Evolutionary conservation across 2,888 invertebrate species (phyloP).

Genomic region (Brassicogethes aeneus): DNA sequence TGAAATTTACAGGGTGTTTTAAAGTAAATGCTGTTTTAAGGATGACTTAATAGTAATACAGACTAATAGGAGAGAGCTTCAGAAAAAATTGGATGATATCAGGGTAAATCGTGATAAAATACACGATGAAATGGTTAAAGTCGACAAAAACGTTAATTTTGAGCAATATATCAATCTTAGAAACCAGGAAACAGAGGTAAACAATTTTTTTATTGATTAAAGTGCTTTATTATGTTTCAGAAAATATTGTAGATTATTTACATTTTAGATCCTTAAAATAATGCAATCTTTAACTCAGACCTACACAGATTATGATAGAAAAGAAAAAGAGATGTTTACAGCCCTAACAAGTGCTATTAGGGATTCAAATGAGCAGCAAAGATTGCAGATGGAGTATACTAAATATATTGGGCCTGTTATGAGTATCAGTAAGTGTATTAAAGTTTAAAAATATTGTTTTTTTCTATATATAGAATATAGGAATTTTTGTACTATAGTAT

Average conservation of each 20-base stretch:
- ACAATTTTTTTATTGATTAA: slow-evolving; percentile 3
- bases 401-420: slow-evolving; percentile 60
- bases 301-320: slow-evolving; percentile 58
- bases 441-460: too few relatives aligned
- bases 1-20: slow-evolving; percentile 49
- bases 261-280: slow-evolving; percentile 46
- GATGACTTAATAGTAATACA: neutral
- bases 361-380: slow-evolving; percentile 74
- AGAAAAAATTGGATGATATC: neutral
- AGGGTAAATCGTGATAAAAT: neutral
- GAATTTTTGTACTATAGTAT: too few relatives aligned
- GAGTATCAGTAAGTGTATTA: too few relatives aligned
- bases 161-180: neutral
- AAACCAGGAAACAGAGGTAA: slow-evolving; percentile 54
- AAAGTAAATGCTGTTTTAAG: too few relatives aligned
- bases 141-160: neutral
- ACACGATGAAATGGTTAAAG: neutral
- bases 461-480: too few relatives aligned
- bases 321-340: slow-evolving; percentile 67
- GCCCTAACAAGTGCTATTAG: slow-evolving; percentile 66
- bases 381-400: slow-evolving; percentile 71
- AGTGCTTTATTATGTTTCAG: too few relatives aligned
- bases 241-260: slow-evolving; percentile 1
- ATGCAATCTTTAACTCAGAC: slow-evolving; percentile 53
- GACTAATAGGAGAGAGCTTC: neutral